Conservation (phyloP, 2,797 vertebrate genomes). For the Limnodromus scolopaceus region DNA sequence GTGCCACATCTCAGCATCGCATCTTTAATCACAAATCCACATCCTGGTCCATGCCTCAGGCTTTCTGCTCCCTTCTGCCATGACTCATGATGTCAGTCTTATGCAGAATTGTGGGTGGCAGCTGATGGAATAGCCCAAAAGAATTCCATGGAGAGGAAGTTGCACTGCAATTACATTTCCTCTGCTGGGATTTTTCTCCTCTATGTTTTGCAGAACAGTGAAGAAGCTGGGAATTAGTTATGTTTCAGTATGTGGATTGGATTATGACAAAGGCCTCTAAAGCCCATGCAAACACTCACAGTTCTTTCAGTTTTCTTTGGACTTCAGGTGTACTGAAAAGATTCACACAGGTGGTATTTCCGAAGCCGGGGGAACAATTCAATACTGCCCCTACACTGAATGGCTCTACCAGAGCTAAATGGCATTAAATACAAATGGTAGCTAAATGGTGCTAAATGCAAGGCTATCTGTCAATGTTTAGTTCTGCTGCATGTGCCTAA, state of each 20-base stretch:
- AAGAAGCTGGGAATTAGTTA: background rate
- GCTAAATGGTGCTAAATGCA: background rate
- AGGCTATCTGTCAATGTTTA: background rate
- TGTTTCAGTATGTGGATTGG: background rate
- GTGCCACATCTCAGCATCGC: background rate
- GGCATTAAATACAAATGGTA: background rate
- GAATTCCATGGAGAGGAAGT: background rate
- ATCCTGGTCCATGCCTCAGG: background rate
- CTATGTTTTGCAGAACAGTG: background rate
- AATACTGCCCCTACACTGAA: background rate
- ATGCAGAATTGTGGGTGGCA: background rate
- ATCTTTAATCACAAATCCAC: background rate
- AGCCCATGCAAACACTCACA: background rate
- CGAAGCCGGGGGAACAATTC: background rate
- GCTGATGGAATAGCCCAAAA: background rate
- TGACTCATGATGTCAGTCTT: background rate
- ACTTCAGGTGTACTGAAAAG: background rate
- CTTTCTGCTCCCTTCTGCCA: background rate
- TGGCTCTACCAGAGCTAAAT: background rate
- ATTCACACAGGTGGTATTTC: background rate
- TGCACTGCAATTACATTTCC: background rate
- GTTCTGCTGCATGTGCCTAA: background rate
- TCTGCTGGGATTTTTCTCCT: background rate
- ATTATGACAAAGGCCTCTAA: background rate
- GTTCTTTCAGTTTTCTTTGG: background rate